These are phyloP conservation scores for Orcinus orca DNA, from an alignment of 2,113 vertebrate species.

Conservation along the genomic window DNA sequence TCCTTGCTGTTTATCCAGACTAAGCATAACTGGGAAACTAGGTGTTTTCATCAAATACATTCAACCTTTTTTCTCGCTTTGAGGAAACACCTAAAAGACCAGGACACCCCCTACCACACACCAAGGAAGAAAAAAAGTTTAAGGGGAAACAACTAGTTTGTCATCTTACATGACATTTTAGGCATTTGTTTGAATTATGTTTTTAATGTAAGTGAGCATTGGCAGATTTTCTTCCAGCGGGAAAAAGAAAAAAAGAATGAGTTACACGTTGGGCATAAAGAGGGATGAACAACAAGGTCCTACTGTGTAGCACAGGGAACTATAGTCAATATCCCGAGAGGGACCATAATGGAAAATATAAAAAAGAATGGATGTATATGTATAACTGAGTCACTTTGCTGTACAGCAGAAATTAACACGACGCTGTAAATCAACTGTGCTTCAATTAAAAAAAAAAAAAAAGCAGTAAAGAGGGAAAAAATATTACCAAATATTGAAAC, in stretches of 20 bases:
- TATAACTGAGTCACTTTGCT: background rate
- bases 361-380: background rate
- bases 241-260: background rate
- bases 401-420: background rate
- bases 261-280: background rate
- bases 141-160: background rate
- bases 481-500: background rate
- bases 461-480: background rate
- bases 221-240: background rate
- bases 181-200: background rate
- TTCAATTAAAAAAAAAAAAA: background rate
- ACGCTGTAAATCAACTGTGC: background rate
- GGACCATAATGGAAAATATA: background rate
- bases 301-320: background rate
- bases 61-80: background rate
- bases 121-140: background rate
- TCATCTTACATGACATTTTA: background rate
- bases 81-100: background rate
- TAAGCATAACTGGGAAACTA: background rate
- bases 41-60: background rate
- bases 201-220: background rate
- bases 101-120: background rate
- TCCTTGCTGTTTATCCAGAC: background rate
- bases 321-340: background rate
- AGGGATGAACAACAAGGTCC: background rate